phyloP scores from a whole-genome alignment of 2,888 invertebrate genomes.

The Eledone cirrhosa region DNA sequence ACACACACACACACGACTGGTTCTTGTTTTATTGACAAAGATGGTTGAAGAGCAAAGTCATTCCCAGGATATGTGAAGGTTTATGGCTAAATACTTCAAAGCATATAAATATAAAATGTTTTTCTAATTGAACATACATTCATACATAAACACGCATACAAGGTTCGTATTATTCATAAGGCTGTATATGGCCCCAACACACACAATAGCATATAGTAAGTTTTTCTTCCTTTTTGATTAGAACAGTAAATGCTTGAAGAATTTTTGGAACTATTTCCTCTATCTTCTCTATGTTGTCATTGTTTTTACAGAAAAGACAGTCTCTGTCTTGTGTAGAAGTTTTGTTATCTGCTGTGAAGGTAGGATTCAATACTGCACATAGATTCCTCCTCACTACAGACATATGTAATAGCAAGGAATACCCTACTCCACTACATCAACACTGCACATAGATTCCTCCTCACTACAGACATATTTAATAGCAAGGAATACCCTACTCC shows the following conservation, averaged over 20 bases:
- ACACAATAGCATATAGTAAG: no score
- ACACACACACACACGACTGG: no score
- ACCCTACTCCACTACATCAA: neutral
- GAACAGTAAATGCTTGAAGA: neutral
- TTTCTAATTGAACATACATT: no score
- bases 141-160: no score
- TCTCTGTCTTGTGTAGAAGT: constrained; percentile 12
- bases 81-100: no score
- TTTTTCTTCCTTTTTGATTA: no score
- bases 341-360: constrained; percentile 9
- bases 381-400: neutral
- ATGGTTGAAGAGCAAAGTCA: no score
- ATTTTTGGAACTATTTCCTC: neutral
- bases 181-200: no score
- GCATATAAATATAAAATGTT: no score
- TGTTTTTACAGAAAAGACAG: constrained; percentile 19
- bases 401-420: neutral
- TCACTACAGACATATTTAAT: neutral
- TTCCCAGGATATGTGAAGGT: no score
- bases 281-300: neutral
- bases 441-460: neutral
- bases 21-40: no score
- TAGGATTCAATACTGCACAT: neutral
- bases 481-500: neutral
- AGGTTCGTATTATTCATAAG: no score